These are phyloP conservation scores for Podarcis lilfordi DNA, from an alignment of 2,797 vertebrate species.

Conservation along the genomic window DNA sequence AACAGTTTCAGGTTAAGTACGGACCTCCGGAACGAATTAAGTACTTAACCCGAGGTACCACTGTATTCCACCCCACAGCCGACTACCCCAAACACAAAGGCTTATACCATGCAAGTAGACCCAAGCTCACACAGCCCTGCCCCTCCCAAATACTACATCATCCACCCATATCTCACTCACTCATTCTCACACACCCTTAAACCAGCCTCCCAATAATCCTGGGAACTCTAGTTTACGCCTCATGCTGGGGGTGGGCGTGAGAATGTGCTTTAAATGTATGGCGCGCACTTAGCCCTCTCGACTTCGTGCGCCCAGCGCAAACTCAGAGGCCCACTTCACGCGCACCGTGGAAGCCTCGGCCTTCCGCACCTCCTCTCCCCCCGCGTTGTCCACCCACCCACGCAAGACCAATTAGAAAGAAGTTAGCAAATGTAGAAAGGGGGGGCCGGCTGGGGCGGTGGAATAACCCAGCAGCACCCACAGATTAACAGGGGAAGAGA, in stretches of 20 bases:
- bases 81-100: neutral
- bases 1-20: too few species aligned
- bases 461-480: neutral
- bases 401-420: neutral
- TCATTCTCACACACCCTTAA: neutral
- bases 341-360: neutral
- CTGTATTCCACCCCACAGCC: neutral
- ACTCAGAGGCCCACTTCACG: neutral
- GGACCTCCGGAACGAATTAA: too few species aligned
- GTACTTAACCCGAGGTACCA: too few species aligned
- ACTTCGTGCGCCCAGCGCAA: neutral
- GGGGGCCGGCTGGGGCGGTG: fast-evolving
- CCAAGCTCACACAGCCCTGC: neutral
- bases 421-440: neutral
- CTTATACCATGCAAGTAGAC: neutral
- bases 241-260: too few species aligned
- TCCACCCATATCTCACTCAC: neutral
- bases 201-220: too few species aligned
- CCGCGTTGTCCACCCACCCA: too few species aligned
- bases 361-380: too few species aligned
- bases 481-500: too few species aligned
- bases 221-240: too few species aligned
- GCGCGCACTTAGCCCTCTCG: neutral
- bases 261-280: too few species aligned
- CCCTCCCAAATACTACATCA: neutral